A percentile compares a stretch with the other conserved stretches of the same genome.
phyloP scores from a whole-genome alignment of 2,113 vertebrate genomes.

The Cisticola juncidis region DNA sequence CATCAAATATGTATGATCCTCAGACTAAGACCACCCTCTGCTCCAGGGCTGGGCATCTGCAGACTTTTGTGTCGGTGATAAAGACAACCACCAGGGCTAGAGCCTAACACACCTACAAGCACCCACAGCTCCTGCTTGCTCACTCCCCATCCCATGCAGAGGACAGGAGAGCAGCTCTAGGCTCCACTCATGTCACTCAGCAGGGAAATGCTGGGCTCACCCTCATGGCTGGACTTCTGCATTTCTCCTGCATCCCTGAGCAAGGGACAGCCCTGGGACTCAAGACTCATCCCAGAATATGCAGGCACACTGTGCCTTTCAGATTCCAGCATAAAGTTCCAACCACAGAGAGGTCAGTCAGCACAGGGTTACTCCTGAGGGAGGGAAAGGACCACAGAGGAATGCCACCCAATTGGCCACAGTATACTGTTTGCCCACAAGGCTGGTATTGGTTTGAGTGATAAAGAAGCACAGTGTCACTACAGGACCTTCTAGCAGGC shows the following conservation, averaged over 20 bases:
- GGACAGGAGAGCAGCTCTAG: background rate
- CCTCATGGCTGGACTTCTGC: background rate
- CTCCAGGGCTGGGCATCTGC: background rate
- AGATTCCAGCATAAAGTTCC: background rate
- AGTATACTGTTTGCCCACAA: background rate
- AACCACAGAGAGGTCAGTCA: background rate
- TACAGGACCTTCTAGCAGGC: background rate
- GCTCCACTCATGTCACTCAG: background rate
- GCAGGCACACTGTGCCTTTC: background rate
- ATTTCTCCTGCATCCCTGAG: background rate
- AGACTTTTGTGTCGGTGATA: background rate
- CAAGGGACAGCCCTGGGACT: background rate
- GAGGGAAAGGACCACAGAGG: background rate
- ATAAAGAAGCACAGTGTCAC: background rate
- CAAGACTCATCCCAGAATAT: background rate
- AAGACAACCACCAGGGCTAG: background rate
- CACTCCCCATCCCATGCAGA: background rate
- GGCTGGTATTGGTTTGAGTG: background rate
- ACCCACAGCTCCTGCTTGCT: background rate
- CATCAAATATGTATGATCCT: background rate
- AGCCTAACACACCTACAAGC: background rate
- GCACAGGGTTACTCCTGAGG: background rate
- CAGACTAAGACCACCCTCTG: background rate
- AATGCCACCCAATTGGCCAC: background rate
- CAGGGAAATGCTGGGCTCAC: background rate